Conservation (phyloP, 1,140 invertebrate genomes). For the Megathymus violae region DNA sequence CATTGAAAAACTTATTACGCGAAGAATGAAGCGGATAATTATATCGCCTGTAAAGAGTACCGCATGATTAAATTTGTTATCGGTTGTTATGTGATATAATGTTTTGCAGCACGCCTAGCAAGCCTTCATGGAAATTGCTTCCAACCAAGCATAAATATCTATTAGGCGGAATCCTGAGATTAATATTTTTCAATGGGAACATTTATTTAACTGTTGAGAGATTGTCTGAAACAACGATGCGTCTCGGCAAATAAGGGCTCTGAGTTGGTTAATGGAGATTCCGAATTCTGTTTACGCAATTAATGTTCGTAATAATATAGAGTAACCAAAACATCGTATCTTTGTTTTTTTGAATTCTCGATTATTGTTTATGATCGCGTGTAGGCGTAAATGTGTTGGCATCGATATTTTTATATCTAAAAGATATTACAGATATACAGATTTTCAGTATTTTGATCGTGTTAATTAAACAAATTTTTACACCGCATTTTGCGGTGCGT, state of each 20-base stretch:
- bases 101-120: constrained; percentile 47
- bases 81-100: constrained; percentile 57
- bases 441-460: too few species aligned
- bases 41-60: constrained; percentile 65
- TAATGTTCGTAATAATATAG: constrained; percentile 25
- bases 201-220: constrained; percentile 67
- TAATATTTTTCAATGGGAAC: constrained; percentile 77
- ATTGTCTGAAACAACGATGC: constrained; percentile 58
- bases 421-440: too few species aligned
- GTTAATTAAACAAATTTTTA: too few species aligned
- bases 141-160: constrained; percentile 79
- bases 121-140: constrained; percentile 72
- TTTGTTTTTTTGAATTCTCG: constrained; percentile 36
- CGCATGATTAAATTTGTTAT: constrained; percentile 68
- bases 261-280: constrained; percentile 59
- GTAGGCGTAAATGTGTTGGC: too few species aligned
- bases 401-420: too few species aligned
- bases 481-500: too few species aligned
- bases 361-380: too few species aligned
- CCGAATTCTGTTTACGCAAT: constrained; percentile 42
- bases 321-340: neutral
- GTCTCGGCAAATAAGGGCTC: constrained; percentile 68
- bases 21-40: constrained; percentile 55
- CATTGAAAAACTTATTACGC: constrained; percentile 42
- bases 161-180: constrained; percentile 70